These are phyloP conservation scores for Serrognathus titanus DNA, from an alignment of 2,888 invertebrate genomes.

Conservation along the genomic window DNA sequence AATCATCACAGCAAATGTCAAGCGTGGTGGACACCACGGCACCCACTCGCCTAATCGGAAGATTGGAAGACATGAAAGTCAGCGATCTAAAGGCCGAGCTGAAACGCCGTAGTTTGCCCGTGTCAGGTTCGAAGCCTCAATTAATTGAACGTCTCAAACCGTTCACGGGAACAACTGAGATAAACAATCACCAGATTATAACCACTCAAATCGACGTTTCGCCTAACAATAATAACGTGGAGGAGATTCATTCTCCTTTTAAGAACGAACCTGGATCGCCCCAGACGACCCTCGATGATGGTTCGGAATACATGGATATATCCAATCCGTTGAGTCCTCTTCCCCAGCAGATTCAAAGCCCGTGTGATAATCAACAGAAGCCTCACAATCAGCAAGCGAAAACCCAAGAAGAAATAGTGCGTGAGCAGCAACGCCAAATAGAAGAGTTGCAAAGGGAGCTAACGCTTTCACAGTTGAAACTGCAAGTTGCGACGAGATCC, in stretches of 20 bases:
- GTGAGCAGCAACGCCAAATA: slow-evolving; percentile 82
- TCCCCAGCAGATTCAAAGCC: slow-evolving; percentile 25
- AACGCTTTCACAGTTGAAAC: slow-evolving; percentile 72
- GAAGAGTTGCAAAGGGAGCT: slow-evolving; percentile 82
- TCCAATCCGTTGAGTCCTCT: slow-evolving; percentile 51
- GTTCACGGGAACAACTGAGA: slow-evolving; percentile 50
- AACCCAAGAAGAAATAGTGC: slow-evolving; percentile 63
- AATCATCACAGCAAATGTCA: slow-evolving; percentile 47
- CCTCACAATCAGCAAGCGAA: slow-evolving; percentile 18
- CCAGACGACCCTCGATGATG: slow-evolving; percentile 33
- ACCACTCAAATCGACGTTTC: slow-evolving; percentile 31
- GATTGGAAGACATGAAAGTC: slow-evolving; percentile 94
- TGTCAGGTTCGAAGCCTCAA: slow-evolving; percentile 94
- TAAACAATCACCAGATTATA: slow-evolving; percentile 23
- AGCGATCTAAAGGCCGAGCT: slow-evolving; percentile 92
- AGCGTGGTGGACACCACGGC: slow-evolving; percentile 46
- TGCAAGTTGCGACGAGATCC: slow-evolving; percentile 58
- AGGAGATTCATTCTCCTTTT: slow-evolving; percentile 49
- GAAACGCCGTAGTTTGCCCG: slow-evolving; percentile 89
- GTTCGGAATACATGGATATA: slow-evolving; percentile 46
- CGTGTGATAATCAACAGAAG: slow-evolving; percentile 17
- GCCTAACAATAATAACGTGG: slow-evolving; percentile 27
- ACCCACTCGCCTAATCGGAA: slow-evolving; percentile 53
- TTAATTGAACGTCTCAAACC: slow-evolving; percentile 87
- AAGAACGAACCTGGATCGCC: slow-evolving; percentile 47